phyloP scores from a whole-genome alignment of 2,888 invertebrate genomes.

The Ptilodon capucinus region DNA sequence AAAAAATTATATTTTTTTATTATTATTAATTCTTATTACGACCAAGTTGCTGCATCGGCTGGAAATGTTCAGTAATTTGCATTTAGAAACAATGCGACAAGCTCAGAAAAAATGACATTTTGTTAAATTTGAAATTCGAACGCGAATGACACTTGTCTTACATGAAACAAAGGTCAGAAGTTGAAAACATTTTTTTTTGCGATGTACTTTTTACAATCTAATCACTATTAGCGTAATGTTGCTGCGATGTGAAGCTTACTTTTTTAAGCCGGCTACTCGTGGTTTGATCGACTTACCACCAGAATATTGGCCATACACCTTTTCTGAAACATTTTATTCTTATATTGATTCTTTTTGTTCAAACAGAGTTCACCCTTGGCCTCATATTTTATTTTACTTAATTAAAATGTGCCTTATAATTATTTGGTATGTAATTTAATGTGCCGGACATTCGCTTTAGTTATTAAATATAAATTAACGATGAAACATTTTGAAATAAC shows the following conservation, averaged over 20 bases:
- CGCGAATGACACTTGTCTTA: constrained; percentile 6
- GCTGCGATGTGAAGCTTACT: constrained; percentile 25
- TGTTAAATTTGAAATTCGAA: constrained; percentile 7
- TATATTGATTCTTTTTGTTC: constrained; percentile 9
- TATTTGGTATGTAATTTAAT: not conserved
- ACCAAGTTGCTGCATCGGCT: too few relatives aligned
- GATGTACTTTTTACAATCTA: constrained; percentile 22
- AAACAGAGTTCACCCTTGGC: constrained; percentile 1
- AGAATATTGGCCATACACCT: constrained; percentile 64
- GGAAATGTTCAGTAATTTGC: too few relatives aligned
- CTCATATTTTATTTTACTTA: constrained; percentile 9
- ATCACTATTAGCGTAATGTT: constrained; percentile 28
- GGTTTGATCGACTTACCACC: constrained; percentile 69
- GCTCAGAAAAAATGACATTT: not conserved
- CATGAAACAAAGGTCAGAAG: constrained; percentile 7
- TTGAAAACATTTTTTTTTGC: constrained; percentile 4
- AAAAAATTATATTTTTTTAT: too few relatives aligned
- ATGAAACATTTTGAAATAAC: not conserved
- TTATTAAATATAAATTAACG: constrained; percentile 1
- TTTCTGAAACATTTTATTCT: constrained; percentile 69
- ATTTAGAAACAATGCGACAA: not conserved
- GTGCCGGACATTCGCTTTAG: constrained; percentile 9
- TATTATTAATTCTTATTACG: too few relatives aligned
- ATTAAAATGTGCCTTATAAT: constrained; percentile 2
- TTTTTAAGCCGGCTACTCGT: constrained; percentile 34